phyloP scores from a whole-genome alignment of 1,140 invertebrate species.

The Leguminivora glycinivorella region DNA sequence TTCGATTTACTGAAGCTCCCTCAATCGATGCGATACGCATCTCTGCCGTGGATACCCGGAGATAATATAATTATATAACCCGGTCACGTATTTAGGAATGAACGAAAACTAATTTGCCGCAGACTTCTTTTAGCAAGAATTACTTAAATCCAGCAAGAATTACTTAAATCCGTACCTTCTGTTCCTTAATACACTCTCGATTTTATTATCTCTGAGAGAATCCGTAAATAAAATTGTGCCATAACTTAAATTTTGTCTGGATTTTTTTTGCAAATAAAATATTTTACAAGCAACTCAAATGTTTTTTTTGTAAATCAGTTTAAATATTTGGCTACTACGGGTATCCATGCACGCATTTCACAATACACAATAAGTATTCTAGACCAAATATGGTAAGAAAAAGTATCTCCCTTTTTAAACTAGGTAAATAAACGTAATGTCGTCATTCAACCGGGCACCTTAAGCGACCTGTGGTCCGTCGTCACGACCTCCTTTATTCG shows the following conservation, averaged over 20 bases:
- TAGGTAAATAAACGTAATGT: conserved; percentile 74
- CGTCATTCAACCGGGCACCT: conserved; percentile 61
- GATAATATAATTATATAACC: conserved; percentile 69
- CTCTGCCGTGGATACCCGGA: conserved; percentile 50
- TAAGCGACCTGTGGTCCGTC: conserved; percentile 53
- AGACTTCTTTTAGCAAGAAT: conserved; percentile 55
- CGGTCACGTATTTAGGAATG: conserved; percentile 61
- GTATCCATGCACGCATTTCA: too few relatives aligned
- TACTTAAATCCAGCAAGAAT: conserved; percentile 45
- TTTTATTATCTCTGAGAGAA: neutral
- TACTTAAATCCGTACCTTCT: conserved; percentile 32
- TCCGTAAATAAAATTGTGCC: neutral
- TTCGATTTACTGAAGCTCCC: conserved; percentile 73
- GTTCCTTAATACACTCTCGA: neutral
- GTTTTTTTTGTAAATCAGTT: too few relatives aligned
- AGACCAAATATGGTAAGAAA: conserved; percentile 49
- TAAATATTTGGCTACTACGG: too few relatives aligned
- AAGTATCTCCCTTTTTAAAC: conserved; percentile 56
- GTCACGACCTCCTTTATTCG: conserved; percentile 64
- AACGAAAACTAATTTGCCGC: conserved; percentile 69
- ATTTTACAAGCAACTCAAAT: too few relatives aligned
- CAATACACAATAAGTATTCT: too few relatives aligned
- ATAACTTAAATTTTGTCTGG: neutral
- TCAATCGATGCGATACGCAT: conserved; percentile 69
- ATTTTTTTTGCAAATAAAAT: conserved; percentile 13